phyloP scores from a whole-genome alignment of 2,797 vertebrate genomes.

The Pelochelys cantorii region DNA sequence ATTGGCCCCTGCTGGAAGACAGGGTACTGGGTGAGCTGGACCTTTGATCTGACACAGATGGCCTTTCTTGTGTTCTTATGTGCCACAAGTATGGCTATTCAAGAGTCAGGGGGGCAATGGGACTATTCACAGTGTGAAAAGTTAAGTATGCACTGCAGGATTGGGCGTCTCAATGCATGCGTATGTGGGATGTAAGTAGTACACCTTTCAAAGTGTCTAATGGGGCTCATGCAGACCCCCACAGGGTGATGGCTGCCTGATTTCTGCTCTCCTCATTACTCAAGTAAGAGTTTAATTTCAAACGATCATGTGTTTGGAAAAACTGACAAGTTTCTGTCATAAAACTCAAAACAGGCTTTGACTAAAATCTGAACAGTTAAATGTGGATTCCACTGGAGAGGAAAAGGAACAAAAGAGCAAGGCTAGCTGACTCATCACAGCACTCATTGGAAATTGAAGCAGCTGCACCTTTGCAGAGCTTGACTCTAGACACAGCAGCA shows the following conservation, averaged over 20 bases:
- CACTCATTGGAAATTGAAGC: background rate
- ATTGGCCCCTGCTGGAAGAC: too few species aligned
- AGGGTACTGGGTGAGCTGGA: too few species aligned
- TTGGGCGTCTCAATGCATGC: background rate
- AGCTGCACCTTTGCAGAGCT: background rate
- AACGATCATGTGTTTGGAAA: constrained; percentile 55
- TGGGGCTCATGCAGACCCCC: constrained; percentile 34
- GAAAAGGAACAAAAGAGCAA: background rate
- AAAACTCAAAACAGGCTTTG: constrained; percentile 7
- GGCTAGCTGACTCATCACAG: background rate
- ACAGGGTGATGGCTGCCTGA: constrained; percentile 62
- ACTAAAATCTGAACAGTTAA: background rate
- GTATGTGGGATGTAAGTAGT: background rate
- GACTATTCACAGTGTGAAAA: background rate
- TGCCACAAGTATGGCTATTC: background rate
- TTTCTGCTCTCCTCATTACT: constrained; percentile 51
- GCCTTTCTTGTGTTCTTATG: background rate
- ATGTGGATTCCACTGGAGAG: background rate
- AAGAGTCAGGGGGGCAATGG: background rate
- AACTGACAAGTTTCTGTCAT: constrained; percentile 32
- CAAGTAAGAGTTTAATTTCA: constrained; percentile 29
- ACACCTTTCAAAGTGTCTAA: constrained; percentile 38
- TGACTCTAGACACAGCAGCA: background rate
- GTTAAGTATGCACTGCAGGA: background rate
- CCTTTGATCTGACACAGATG: too few species aligned